Base-by-base conservation (phyloP, 2,797 vertebrate genomes). In the Pipistrellus pygmaeus region DNA sequence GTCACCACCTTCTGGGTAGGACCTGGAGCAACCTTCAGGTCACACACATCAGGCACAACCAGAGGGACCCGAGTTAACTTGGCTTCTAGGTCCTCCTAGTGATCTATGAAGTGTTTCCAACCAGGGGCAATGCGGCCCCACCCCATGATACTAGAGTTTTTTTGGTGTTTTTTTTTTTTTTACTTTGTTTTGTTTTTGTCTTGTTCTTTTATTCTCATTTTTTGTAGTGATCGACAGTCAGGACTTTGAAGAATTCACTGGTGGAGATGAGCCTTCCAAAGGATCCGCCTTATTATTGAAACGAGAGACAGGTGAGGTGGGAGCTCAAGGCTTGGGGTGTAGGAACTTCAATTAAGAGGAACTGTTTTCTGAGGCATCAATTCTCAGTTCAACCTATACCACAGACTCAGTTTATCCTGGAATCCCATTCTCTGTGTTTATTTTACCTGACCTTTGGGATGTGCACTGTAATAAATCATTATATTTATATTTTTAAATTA, bases 141-240 rank as follows among this genome's bases (percentile, higher is more conserved):
- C 21, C 55, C 55, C 21, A 57, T 10, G 55, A 57, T 10, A 57
- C 23, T 25, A 12, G 55, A 23, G 35, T 35, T 57, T 57, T 57
- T 25, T 51, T 48, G 48, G 38, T 38, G 38, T 38, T 38, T 38
- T 55, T 23, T 57, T 25, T 51, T 51, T 23, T 57, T 25, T 51
- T 51, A 6, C 6, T 18, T 51, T 51, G 51, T 51, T 18, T 51
- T 18, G 51, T 51, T 51, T 51, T 51, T 51, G 17, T 51, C 51
- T 51, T 8, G 9, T 32, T 4, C 14, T 85, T 73, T 64, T 14
- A 12, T 85, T 20, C n/a, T 82, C 78, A 57, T 25, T 25, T 89
- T 44, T 5, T 30, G 35, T 69, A 97, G 97, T 82, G n/a, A 91
- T 94, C 91, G 71, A 17, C 68, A 96, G 68, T 57, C 93, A 93